Base-by-base conservation (phyloP, 2,888 invertebrate genomes). In the Melolontha melolontha region DNA sequence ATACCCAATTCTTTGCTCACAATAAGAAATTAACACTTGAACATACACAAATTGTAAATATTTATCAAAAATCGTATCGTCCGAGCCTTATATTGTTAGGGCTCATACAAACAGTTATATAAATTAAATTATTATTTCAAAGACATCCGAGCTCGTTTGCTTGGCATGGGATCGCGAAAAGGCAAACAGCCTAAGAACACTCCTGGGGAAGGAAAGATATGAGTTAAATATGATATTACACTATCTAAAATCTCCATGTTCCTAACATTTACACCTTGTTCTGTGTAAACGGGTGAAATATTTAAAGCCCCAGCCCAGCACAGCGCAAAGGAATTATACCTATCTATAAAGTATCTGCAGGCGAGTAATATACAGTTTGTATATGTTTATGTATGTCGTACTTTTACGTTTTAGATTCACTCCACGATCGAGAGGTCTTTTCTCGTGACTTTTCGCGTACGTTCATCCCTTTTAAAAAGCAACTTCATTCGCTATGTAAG, bases 251-350 rank as follows among this genome's bases (percentile, higher is more conserved):
- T 75, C 74, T 71, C 67, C 73, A 73, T 75, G 75, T 75, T 73
- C 69, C 63, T 69, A 75, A 70, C 75, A 73, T 75, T 75, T 75
- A 75, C 75, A 75, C 74, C 74, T 74, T 73, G 71, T 71, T 70
- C 70, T 68, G 71, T 70, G 73, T 72, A 75, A 75, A 73, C 73
- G 34, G 71, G 66, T 70, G 69, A 71, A 75, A 72, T 74, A 73
- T 71, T 69, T 71, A 71, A 67, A 68, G 64, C 69, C 70, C 68
- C 34, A 34, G 34, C 34, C 4, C 34, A 34, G 34, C 34, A 34
- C 34, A 10, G 34, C 34, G 67, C 66, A 44, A 51, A 69, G 70
- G 73, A 74, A 75, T 75, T 75, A 73, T 72, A 74, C 69, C 71
- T 34, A 34, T 75, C 72, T 72, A 72, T 73, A 75, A 75, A 70